These are phyloP conservation scores for Dinocampus coccinellae DNA, from an alignment of 2,888 invertebrate species.

Conservation along the genomic window DNA sequence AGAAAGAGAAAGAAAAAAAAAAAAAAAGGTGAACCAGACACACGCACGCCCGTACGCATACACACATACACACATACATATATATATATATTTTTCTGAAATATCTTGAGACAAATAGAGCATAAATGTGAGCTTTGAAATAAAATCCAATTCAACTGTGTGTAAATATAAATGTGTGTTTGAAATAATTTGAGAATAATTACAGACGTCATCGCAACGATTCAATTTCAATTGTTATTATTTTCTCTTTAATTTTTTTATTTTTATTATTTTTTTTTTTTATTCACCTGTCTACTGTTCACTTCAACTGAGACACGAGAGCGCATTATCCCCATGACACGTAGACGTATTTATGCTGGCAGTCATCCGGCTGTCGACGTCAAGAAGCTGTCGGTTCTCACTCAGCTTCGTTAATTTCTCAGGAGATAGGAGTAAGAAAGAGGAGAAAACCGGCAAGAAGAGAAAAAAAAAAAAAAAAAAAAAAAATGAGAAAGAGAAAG, in stretches of 20 bases:
- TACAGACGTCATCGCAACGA: neutral
- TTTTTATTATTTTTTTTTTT: neutral
- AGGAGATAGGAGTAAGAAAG: neutral
- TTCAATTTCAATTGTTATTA: neutral
- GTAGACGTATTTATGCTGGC: slow-evolving; percentile 28
- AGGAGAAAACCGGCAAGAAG: neutral
- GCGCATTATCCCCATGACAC: slow-evolving; percentile 23
- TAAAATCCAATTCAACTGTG: too few relatives aligned
- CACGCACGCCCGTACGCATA: too few relatives aligned
- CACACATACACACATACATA: neutral
- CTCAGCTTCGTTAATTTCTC: slow-evolving; percentile 24
- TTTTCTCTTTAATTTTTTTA: neutral
- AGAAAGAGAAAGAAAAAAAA: too few relatives aligned
- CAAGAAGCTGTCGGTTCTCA: slow-evolving; percentile 30
- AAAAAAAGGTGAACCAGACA: too few relatives aligned
- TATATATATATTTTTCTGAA: neutral
- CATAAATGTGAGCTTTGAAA: neutral
- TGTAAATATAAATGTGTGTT: neutral
- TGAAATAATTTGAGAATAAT: neutral
- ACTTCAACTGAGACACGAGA: slow-evolving; percentile 4
- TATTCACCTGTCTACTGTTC: slow-evolving; percentile 20
- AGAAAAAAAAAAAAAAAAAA: neutral
- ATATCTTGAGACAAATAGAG: neutral
- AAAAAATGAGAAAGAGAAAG: neutral
- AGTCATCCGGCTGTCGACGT: slow-evolving; percentile 26